These are phyloP conservation scores for Microctenopoma lineatum DNA, from an alignment of 2,797 vertebrate genomes.

Conservation along the genomic window DNA sequence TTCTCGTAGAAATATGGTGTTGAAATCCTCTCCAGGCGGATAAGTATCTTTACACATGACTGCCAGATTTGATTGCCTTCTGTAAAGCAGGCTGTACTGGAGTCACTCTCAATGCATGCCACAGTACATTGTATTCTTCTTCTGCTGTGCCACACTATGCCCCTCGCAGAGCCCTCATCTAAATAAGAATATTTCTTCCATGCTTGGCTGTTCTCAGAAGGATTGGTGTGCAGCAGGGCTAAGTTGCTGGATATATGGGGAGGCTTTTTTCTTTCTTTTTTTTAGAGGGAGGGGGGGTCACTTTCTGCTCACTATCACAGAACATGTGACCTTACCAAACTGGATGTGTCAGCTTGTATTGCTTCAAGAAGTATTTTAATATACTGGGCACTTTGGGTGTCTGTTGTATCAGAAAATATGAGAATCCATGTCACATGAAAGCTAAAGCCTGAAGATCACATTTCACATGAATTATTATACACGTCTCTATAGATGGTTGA, in stretches of 20 bases:
- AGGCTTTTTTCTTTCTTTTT: too few relatives aligned
- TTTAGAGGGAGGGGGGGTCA: slow-evolving; percentile 8
- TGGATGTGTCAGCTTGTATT: slow-evolving; percentile 68
- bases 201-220: slow-evolving; percentile 74
- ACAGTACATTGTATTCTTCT: slow-evolving; percentile 73
- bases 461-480: slow-evolving; percentile 1
- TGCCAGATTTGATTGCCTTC: slow-evolving; percentile 87
- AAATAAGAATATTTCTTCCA: slow-evolving; percentile 82
- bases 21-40: slow-evolving; percentile 86
- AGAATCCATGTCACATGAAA: neutral
- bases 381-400: slow-evolving; percentile 54
- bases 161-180: slow-evolving; percentile 74
- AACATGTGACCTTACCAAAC: slow-evolving; percentile 78
- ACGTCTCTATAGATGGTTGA: neutral
- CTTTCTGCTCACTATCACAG: slow-evolving; percentile 65
- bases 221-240: slow-evolving; percentile 64
- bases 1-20: slow-evolving; percentile 84
- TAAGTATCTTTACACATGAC: slow-evolving; percentile 88
- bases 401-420: slow-evolving; percentile 39
- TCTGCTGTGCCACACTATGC: slow-evolving; percentile 72
- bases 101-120: slow-evolving; percentile 74
- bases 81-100: slow-evolving; percentile 78
- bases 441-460: neutral
- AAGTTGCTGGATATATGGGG: slow-evolving; percentile 46
- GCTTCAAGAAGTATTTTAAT: slow-evolving; percentile 53